Evolutionary conservation across 2,113 vertebrate species (phyloP).

Genomic region (Notechis scutatus): DNA sequence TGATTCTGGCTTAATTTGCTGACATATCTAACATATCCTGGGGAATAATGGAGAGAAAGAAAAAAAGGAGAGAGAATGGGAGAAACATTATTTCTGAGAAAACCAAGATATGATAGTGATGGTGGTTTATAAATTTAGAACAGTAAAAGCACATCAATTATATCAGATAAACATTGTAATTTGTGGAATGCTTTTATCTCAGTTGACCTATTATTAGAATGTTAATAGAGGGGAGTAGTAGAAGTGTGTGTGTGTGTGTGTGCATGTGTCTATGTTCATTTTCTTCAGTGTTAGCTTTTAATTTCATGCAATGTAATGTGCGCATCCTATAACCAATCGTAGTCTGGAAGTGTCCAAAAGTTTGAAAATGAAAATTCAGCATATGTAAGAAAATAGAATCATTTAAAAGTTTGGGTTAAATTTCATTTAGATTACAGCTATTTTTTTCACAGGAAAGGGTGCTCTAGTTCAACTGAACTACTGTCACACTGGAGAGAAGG

Average conservation of each 20-base stretch:
- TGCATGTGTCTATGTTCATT: no score
- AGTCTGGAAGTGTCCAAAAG: neutral
- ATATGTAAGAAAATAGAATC: neutral
- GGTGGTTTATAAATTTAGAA: neutral
- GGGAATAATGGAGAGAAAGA: neutral
- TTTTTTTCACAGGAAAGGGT: neutral
- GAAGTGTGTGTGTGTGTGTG: no score
- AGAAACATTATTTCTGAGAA: neutral
- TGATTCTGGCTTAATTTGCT: neutral
- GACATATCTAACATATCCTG: neutral
- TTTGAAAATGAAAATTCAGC: conserved; percentile 7
- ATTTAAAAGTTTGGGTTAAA: neutral
- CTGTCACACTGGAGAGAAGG: no score
- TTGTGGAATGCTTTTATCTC: neutral
- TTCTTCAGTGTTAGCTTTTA: neutral
- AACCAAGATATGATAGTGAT: neutral
- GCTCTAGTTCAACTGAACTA: neutral
- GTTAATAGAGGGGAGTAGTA: no score
- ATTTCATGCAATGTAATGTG: neutral
- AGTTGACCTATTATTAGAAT: neutral
- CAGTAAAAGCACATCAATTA: neutral
- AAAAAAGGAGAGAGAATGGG: neutral
- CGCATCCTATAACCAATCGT: neutral
- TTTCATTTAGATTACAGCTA: neutral
- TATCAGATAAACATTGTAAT: neutral